A percentile compares a stretch with the other conserved stretches of the same genome.
Conservation (phyloP, 1,140 invertebrate genomes). For the Laupala kohalensis region DNA sequence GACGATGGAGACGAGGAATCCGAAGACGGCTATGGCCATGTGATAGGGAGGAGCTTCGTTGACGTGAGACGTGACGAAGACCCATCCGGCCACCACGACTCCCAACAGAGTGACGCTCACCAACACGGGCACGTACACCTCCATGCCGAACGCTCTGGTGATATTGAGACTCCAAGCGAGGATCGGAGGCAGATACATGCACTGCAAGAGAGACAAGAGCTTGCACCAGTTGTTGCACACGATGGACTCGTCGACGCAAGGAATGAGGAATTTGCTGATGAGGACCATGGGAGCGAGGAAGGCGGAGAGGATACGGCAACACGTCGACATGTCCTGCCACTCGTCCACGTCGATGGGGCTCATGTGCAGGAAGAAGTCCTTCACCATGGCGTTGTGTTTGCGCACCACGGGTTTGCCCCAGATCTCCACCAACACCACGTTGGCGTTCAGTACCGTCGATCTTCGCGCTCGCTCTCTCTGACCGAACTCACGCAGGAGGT, state of each 20-base stretch:
- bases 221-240: background rate
- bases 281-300: background rate
- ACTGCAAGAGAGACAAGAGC: background rate
- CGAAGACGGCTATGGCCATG: slow-evolving; percentile 42
- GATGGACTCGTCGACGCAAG: background rate
- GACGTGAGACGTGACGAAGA: background rate
- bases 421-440: background rate
- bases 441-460: too few species aligned
- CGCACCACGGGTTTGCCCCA: too few species aligned
- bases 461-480: too few species aligned
- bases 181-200: background rate
- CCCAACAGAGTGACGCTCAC: background rate
- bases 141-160: background rate
- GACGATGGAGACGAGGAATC: slow-evolving; percentile 46
- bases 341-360: background rate
- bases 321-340: background rate
- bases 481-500: too few species aligned
- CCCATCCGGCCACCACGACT: background rate
- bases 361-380: background rate
- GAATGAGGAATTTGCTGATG: background rate
- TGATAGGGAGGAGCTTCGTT: background rate
- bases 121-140: background rate
- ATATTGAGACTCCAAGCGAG: background rate
- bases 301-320: background rate
- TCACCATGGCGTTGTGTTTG: background rate